Percentiles rank a stretch among this genome's conserved stretches.
These are phyloP conservation scores for Gymnoscopelus microlampas DNA, from an alignment of 2,797 vertebrate genomes.

Conservation along the genomic window DNA sequence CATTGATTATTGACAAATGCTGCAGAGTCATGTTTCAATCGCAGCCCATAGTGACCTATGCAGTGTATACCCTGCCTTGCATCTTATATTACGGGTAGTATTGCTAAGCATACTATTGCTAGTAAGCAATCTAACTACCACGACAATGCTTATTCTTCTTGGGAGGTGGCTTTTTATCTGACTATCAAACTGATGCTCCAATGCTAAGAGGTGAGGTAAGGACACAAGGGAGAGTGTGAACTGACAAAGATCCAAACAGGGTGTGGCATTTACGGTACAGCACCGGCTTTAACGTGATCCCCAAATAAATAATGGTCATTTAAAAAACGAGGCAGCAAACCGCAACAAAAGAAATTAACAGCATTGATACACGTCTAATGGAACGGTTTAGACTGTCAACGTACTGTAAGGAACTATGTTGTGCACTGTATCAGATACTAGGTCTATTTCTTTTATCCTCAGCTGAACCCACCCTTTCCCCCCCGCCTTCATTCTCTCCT, in stretches of 20 bases:
- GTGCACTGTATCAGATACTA: constrained; percentile 28
- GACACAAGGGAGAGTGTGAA: not conserved
- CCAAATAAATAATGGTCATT: not conserved
- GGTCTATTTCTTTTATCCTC: constrained; percentile 39
- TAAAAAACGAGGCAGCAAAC: not conserved
- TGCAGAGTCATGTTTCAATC: constrained; percentile 59
- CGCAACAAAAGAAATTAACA: not conserved
- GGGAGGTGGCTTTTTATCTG: not conserved
- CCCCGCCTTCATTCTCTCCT: constrained; percentile 18
- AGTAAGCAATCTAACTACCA: not conserved
- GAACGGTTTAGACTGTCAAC: constrained; percentile 4
- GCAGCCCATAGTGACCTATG: constrained; percentile 39
- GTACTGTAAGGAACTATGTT: not conserved
- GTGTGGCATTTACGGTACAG: constrained; percentile 44
- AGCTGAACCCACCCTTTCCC: constrained; percentile 54
- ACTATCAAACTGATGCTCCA: not conserved
- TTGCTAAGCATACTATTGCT: constrained; percentile 29
- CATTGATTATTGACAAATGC: constrained; percentile 55
- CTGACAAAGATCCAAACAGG: constrained; percentile 29
- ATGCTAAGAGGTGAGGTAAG: constrained; percentile 8
- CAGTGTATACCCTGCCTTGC: constrained; percentile 21
- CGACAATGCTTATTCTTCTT: constrained; percentile 13
- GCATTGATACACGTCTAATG: constrained; percentile 5
- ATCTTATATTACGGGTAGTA: constrained; percentile 40
- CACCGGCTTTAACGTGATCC: constrained; percentile 9